These are phyloP conservation scores for Leptoclinus maculatus DNA, from an alignment of 2,797 vertebrate species.

Conservation along the genomic window DNA sequence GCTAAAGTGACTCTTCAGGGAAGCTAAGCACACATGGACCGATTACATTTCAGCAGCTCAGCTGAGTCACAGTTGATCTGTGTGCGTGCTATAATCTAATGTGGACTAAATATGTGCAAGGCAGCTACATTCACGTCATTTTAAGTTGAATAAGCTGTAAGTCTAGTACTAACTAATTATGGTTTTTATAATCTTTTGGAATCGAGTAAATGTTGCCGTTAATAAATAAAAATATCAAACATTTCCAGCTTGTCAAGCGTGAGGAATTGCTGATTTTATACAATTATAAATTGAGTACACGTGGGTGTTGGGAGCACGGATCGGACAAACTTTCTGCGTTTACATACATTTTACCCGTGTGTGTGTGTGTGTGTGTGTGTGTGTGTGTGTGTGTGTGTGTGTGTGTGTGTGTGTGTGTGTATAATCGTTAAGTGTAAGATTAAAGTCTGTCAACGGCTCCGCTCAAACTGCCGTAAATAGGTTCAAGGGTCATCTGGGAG, in stretches of 20 bases:
- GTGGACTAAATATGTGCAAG: not conserved
- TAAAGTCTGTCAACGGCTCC: slow-evolving; percentile 57
- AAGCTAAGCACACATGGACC: slow-evolving; percentile 21
- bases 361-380: not conserved
- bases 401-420: not conserved
- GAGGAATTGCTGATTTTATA: not conserved
- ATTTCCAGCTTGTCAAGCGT: not conserved
- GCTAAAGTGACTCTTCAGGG: slow-evolving; percentile 39
- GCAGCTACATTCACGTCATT: not conserved
- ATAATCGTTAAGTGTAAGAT: not conserved
- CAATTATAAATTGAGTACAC: not conserved
- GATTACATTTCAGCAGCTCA: slow-evolving; percentile 47
- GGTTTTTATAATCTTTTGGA: not conserved
- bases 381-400: not conserved
- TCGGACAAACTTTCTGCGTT: slow-evolving; percentile 1
- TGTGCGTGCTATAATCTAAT: not conserved
- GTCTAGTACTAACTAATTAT: not conserved
- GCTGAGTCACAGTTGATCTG: slow-evolving; percentile 23
- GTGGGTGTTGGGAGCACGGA: too few relatives aligned
- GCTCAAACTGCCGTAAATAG: not conserved
- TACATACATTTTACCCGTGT: not conserved
- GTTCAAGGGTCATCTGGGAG: slow-evolving; percentile 38
- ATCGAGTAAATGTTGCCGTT: not conserved
- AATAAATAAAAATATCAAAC: not conserved
- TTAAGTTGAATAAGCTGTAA: not conserved